These are phyloP conservation scores for Scaptomyza reducta DNA, from an alignment of 2,888 invertebrate species.

Conservation along the genomic window DNA sequence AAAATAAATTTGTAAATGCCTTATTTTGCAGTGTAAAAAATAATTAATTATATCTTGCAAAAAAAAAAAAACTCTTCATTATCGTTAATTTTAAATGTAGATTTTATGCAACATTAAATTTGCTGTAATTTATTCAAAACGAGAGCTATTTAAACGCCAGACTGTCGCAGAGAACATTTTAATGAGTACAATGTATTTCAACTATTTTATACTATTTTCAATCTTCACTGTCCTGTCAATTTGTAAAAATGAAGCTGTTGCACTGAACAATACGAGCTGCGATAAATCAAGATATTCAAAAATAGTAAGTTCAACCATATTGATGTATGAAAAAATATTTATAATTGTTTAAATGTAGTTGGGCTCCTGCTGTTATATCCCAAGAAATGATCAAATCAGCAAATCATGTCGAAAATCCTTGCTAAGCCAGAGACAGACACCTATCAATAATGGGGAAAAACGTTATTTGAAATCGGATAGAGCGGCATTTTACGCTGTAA, in stretches of 20 bases:
- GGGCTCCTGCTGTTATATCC: conserved; percentile 55
- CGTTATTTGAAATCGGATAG: conserved; percentile 49
- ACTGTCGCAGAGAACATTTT: background rate
- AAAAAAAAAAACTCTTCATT: background rate
- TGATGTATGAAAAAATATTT: background rate
- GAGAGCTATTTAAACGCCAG: background rate
- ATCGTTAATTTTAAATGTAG: conserved; percentile 14
- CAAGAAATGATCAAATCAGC: conserved; percentile 39
- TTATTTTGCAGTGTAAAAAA: background rate
- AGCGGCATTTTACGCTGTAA: conserved; percentile 56
- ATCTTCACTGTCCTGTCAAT: conserved; percentile 10
- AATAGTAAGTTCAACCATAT: conserved; percentile 33
- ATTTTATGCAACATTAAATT: conserved; percentile 51
- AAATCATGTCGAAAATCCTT: conserved; percentile 55
- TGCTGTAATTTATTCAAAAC: background rate
- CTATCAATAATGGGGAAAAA: conserved; percentile 28
- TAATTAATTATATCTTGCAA: background rate
- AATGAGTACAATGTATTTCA: conserved; percentile 33
- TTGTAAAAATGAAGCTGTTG: background rate
- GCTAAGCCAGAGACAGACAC: conserved; percentile 19
- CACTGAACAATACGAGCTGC: conserved; percentile 42
- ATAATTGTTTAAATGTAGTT: conserved; percentile 19
- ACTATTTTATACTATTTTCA: background rate
- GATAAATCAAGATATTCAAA: conserved; percentile 55
- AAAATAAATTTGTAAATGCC: background rate